Evolutionary conservation across 2,113 vertebrate species (phyloP).

Genomic region (Mixornis gularis): DNA sequence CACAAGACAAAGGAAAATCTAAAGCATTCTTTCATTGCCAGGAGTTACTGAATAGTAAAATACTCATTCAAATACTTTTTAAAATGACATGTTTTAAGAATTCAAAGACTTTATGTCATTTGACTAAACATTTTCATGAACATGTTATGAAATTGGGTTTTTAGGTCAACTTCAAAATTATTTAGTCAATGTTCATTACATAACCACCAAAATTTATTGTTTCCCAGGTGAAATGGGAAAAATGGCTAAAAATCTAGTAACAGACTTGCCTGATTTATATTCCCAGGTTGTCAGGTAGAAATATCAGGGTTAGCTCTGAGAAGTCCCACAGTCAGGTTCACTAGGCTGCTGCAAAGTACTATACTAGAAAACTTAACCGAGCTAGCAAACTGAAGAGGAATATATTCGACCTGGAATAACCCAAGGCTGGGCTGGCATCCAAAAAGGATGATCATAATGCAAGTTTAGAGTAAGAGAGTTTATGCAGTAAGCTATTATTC

Average conservation of each 20-base stretch:
- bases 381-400: not conserved
- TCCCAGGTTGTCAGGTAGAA: not conserved
- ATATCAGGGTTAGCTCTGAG: not conserved
- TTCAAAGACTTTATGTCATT: not conserved
- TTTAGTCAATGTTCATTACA: not conserved
- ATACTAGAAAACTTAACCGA: not conserved
- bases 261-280: not conserved
- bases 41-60: not conserved
- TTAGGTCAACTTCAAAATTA: not conserved
- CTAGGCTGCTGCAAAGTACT: not conserved
- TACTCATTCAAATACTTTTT: not conserved
- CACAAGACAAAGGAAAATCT: not conserved
- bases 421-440: not conserved
- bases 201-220: not conserved
- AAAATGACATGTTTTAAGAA: not conserved
- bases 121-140: not conserved
- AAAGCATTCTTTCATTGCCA: not conserved
- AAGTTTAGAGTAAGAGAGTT: not conserved
- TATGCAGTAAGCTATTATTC: not conserved
- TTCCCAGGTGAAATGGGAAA: not conserved
- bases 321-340: not conserved
- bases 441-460: not conserved
- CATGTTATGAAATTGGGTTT: not conserved
- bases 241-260: not conserved
- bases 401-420: not conserved